Percentiles rank a stretch among this genome's conserved stretches.
Evolutionary conservation across 2,888 invertebrate species (phyloP).

Genomic region (Drepana falcataria): DNA sequence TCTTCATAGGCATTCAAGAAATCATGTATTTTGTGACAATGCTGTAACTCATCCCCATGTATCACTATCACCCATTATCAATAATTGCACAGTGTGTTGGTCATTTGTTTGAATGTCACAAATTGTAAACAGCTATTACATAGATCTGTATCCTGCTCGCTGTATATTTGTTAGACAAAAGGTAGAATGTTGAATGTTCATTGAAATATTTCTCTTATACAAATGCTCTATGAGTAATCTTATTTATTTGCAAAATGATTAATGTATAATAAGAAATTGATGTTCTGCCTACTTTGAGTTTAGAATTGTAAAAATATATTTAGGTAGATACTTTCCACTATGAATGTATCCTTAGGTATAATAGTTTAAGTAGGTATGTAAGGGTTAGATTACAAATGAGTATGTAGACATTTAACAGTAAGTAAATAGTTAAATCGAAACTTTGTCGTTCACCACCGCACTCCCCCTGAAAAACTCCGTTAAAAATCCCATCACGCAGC

Average conservation of each 20-base stretch:
- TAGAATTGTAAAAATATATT: constrained; percentile 52
- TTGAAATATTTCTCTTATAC: constrained; percentile 18
- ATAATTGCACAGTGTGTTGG: constrained; percentile 38
- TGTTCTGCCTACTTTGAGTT: constrained; percentile 49
- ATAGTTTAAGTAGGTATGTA: constrained; percentile 41
- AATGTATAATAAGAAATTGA: constrained; percentile 25
- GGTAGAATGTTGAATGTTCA: constrained; percentile 18
- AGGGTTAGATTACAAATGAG: constrained; percentile 45
- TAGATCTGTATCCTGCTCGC: constrained; percentile 50
- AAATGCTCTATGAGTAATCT: constrained; percentile 23
- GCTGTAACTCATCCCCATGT: constrained; percentile 33
- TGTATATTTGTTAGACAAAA: constrained; percentile 33
- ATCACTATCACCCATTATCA: constrained; percentile 21
- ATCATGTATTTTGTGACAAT: constrained; percentile 39
- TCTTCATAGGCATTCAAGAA: constrained; percentile 26
- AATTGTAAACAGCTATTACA: constrained; percentile 33
- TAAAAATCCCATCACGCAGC: neutral
- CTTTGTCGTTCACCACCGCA: constrained; percentile 20
- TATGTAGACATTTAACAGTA: constrained; percentile 52
- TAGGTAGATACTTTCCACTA: constrained; percentile 60
- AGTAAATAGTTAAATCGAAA: constrained; percentile 41
- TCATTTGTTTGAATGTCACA: constrained; percentile 54
- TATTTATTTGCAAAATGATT: constrained; percentile 36
- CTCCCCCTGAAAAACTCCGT: neutral
- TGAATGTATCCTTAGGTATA: constrained; percentile 57